Base-by-base conservation (phyloP, 1,140 invertebrate species). In the Hirudo medicinalis region DNA sequence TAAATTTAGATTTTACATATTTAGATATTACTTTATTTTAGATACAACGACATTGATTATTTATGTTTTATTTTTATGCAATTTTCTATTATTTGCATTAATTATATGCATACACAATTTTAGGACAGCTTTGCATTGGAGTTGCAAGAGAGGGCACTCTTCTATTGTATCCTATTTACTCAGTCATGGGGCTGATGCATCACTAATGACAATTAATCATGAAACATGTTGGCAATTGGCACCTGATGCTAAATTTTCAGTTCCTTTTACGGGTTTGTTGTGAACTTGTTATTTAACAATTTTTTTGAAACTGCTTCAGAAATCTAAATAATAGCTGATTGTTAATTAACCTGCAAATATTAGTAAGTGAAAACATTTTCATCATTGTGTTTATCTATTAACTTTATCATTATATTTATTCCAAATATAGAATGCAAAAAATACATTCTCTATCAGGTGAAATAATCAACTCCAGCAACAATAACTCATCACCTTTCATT, bases 161-260 rank as follows among this genome's bases (percentile, higher is more conserved):
- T 63, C 57, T 25, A 63, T 63, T 63, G 57, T 63, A 13, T 22
- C 57, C 4, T 63, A 63, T 32, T 32, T 63, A 63, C 29, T 63
- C 22, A 63, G 19, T 25, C 22, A 63, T 22, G 57, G 57, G 57
- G 57, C 57, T 13, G 29, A 63, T n/a, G 22, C 57, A n/a, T 63
- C 57, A 1, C 22, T 63, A 22, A 63, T 32, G 22, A 63, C 57
- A 22, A 22, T 63, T 25, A 63, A 63, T 32, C 22, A 32, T 13
- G 57, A 63, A 63, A 63, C 57, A 15, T 63, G 57, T 63, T 63
- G 57, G 57, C 57, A 63, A 63, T 32, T 63, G 22, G 22, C 22
- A 25, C 29, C 57, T 4, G 57, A 63, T 63, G 22, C 20, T 63
- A 63, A 63, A 22, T 63, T 63, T 63, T 63, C 57, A n/a, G 57